phyloP scores from a whole-genome alignment of 2,888 invertebrate genomes.

The Yponomeuta cagnagella region DNA sequence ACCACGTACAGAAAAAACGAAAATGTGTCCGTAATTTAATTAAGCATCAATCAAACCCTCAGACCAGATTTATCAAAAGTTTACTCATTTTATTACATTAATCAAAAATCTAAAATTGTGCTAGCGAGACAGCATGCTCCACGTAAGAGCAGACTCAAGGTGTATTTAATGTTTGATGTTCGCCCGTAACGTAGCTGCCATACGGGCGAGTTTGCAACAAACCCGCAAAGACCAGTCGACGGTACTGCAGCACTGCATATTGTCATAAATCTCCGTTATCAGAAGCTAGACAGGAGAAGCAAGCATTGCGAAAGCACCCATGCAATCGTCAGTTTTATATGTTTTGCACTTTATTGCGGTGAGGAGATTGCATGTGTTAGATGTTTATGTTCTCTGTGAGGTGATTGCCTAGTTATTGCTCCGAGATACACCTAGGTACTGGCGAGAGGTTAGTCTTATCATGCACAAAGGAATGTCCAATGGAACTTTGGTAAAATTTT shows the following conservation, averaged over 20 bases:
- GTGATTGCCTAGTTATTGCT: not conserved
- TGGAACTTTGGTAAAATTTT: no score
- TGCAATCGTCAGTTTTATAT: constrained; percentile 45
- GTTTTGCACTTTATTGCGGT: constrained; percentile 39
- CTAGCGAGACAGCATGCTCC: no score
- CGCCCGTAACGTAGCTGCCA: no score
- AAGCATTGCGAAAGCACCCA: constrained; percentile 37
- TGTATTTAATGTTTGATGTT: no score
- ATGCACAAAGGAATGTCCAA: not conserved
- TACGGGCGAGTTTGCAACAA: not conserved
- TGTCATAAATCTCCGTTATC: constrained; percentile 1
- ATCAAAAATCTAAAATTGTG: no score
- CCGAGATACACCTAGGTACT: not conserved
- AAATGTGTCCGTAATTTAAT: no score
- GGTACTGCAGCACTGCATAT: not conserved
- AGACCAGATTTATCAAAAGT: no score
- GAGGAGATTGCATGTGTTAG: constrained; percentile 12
- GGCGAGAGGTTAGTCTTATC: not conserved
- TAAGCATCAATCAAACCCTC: no score
- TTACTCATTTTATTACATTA: no score
- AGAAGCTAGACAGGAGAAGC: not conserved
- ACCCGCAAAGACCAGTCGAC: not conserved
- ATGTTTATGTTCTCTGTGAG: not conserved
- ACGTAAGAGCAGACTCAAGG: no score
- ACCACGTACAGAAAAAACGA: no score